A percentile compares a stretch with the other conserved stretches of the same genome.
Evolutionary conservation across 2,797 vertebrate species (phyloP).

Genomic region (Tauraco hartlaubi): DNA sequence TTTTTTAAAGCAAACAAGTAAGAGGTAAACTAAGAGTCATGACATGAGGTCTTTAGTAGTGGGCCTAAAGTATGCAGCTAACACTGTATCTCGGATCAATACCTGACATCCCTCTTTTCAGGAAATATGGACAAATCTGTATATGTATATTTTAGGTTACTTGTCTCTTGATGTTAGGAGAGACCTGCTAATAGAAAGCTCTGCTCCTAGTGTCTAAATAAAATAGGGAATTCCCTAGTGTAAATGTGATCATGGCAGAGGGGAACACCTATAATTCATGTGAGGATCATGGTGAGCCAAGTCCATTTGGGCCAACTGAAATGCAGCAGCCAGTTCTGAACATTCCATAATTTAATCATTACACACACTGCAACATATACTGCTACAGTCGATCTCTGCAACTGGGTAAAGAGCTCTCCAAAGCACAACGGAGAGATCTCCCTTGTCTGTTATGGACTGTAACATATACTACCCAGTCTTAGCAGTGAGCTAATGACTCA

Average conservation of each 20-base stretch:
- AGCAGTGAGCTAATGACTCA: background rate
- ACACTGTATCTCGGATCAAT: background rate
- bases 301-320: background rate
- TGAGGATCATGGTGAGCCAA: background rate
- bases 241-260: background rate
- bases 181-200: background rate
- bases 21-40: background rate
- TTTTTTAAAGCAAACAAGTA: background rate
- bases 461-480: background rate
- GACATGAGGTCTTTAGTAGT: background rate
- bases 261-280: accelerated
- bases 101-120: background rate
- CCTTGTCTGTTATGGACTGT: background rate
- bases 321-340: background rate
- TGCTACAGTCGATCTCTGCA: background rate
- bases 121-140: background rate
- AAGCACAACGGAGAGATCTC: background rate
- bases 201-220: background rate
- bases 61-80: background rate
- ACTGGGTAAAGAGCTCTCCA: background rate
- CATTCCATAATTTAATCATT: background rate
- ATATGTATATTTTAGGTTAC: background rate
- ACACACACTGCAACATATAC: background rate
- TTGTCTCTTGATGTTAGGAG: background rate
- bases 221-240: background rate